Base-by-base conservation (phyloP, 2,888 invertebrate species). In the Cactoblastis cactorum region DNA sequence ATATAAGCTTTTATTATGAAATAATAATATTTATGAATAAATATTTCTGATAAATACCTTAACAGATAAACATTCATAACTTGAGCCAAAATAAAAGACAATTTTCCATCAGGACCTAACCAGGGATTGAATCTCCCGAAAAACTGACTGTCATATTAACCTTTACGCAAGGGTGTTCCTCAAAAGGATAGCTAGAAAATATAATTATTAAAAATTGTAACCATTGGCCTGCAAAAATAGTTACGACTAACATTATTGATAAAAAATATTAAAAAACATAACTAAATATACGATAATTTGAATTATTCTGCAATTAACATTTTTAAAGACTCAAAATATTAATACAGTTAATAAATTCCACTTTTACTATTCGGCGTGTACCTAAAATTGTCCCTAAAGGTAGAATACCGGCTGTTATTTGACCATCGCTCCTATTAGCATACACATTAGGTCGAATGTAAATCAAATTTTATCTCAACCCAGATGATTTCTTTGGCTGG, bases 401-500 rank as follows among this genome's bases (percentile, higher is more conserved):
- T 37, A 17, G 50, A 49, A 55, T 54, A 51, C 51, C 45, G 48
- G 52, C 53, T 55, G 57, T 52, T 57, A 56, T 57, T 60, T 57
- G 60, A 62, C 64, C 62, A 63, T 53, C 59, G 58, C 63, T 61
- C 67, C 58, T 63, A 77, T 75, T 73, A 67, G 65, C 74, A 77
- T 77, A 72, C 65, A 66, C 66, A 72, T 75, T 77, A 79, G 67
- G 80, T 75, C 55, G 60, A 76, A 73, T 75, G 67, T 78, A 67
- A 77, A 68, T 69, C 70, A 69, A 73, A 74, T 71, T 67, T 71
- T 65, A 71, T 80, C 73, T 73, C 76, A 79, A 79, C 80, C 79
- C 69, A 83, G 77, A 74, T 76, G 80, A 74, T 70, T 69, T 70
- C 59, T 59, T 60, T 57, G 69, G 62, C 57, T 61, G 58, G 34